Evolutionary conservation across 2,888 invertebrate species (phyloP).

Genomic region (Hirudinaria manillensis): DNA sequence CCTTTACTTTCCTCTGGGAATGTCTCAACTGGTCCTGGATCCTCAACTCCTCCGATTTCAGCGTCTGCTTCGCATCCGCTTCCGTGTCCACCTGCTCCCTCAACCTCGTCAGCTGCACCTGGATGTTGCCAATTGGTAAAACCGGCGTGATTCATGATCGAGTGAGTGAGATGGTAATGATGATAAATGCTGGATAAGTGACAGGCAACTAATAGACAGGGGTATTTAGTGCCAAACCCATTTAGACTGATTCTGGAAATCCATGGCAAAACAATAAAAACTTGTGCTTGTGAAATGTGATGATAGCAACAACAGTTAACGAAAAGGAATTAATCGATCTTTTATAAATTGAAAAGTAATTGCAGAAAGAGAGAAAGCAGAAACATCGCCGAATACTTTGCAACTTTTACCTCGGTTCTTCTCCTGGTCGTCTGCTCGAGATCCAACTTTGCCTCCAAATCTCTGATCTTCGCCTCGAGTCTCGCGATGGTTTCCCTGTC

Average conservation of each 20-base stretch:
- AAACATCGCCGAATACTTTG: no score
- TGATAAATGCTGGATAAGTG: no score
- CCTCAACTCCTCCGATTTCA: conserved; percentile 60
- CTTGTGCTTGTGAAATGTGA: no score
- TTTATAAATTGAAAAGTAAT: no score
- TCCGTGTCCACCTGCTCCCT: conserved; percentile 70
- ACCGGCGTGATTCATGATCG: no score
- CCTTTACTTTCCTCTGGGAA: conserved; percentile 64
- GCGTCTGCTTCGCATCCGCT: conserved; percentile 63
- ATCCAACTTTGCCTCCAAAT: conserved; percentile 82
- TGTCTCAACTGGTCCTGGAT: conserved; percentile 74
- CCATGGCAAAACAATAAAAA: not conserved
- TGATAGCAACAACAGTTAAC: no score
- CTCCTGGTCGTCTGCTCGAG: conserved; percentile 80
- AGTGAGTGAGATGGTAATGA: no score
- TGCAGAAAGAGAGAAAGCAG: no score
- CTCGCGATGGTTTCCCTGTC: conserved; percentile 65
- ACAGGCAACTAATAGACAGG: no score
- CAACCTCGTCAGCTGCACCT: conserved; percentile 63
- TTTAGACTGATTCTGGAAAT: no score
- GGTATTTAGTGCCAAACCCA: no score
- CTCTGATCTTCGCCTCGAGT: conserved; percentile 77
- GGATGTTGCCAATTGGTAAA: conserved; percentile 40
- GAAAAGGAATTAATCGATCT: no score
- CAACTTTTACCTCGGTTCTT: conserved; percentile 66